These are phyloP conservation scores for Hofmannophila pseudospretella DNA, from an alignment of 2,888 invertebrate species.

Conservation along the genomic window DNA sequence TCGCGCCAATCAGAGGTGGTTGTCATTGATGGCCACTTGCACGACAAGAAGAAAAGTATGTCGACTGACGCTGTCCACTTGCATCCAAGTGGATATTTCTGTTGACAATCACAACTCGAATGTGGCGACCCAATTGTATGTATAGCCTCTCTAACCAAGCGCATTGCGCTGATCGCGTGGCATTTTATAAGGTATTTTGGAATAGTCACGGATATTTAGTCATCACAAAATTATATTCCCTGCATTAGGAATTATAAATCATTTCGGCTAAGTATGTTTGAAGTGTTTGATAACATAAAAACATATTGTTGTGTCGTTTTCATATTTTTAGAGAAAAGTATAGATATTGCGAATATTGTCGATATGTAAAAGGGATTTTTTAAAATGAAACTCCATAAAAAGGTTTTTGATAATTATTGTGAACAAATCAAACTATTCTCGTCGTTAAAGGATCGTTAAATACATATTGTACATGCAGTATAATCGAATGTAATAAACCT, in stretches of 20 bases:
- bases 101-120: background rate
- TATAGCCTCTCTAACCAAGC: background rate
- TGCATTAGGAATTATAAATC: constrained; percentile 53
- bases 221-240: constrained; percentile 68
- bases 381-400: constrained; percentile 44
- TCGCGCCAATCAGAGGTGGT: too few relatives aligned
- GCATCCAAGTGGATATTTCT: too few relatives aligned
- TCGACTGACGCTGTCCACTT: too few relatives aligned
- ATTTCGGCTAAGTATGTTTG: constrained; percentile 60
- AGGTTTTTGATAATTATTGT: constrained; percentile 63
- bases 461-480: constrained; percentile 63
- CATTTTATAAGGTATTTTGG: constrained; percentile 52
- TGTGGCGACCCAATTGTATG: background rate
- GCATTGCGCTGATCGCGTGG: constrained; percentile 28
- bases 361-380: constrained; percentile 49
- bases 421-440: constrained; percentile 60
- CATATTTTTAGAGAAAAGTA: constrained; percentile 69
- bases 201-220: constrained; percentile 64
- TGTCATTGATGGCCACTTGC: too few relatives aligned
- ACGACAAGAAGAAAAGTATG: too few relatives aligned
- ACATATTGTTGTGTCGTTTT: constrained; percentile 73
- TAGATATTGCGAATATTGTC: constrained; percentile 58
- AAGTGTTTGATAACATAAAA: constrained; percentile 53
- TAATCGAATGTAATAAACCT: constrained; percentile 51
- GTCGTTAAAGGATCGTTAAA: constrained; percentile 61